Conservation (phyloP, 2,888 invertebrate genomes). For the Camponotus fellah region DNA sequence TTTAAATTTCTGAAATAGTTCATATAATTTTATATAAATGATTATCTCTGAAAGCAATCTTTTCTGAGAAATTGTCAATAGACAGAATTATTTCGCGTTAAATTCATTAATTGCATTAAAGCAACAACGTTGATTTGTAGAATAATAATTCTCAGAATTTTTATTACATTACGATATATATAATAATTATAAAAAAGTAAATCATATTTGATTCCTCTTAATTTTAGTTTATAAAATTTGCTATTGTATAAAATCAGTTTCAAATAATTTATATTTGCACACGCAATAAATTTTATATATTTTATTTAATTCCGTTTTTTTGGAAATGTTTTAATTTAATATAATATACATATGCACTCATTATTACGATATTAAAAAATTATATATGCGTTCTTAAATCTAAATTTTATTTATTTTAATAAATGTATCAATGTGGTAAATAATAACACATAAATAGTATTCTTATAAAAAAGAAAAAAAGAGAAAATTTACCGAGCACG, state of each 20-base stretch:
- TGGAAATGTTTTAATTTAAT: neutral
- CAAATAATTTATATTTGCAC: neutral
- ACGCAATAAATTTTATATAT: neutral
- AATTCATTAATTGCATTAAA: neutral
- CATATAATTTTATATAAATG: neutral
- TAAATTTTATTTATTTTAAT: conserved; percentile 29
- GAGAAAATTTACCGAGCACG: neutral
- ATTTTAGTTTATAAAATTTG: neutral
- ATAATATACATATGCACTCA: neutral
- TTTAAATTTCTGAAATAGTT: conserved; percentile 6
- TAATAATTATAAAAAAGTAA: conserved; percentile 11
- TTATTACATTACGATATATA: neutral
- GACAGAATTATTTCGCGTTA: conserved; percentile 8
- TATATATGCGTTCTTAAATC: neutral
- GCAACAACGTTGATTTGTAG: neutral
- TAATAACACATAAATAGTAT: conserved; percentile 22
- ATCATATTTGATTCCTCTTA: neutral
- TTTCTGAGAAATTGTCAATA: neutral
- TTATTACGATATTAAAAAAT: conserved; percentile 6
- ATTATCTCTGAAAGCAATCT: neutral
- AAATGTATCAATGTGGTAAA: neutral
- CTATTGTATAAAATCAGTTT: conserved; percentile 1
- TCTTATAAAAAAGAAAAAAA: neutral
- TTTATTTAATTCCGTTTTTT: conserved; percentile 14
- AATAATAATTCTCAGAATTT: conserved; percentile 13